Conservation (phyloP, 2,888 invertebrate genomes). For the Phengaris alcon region DNA sequence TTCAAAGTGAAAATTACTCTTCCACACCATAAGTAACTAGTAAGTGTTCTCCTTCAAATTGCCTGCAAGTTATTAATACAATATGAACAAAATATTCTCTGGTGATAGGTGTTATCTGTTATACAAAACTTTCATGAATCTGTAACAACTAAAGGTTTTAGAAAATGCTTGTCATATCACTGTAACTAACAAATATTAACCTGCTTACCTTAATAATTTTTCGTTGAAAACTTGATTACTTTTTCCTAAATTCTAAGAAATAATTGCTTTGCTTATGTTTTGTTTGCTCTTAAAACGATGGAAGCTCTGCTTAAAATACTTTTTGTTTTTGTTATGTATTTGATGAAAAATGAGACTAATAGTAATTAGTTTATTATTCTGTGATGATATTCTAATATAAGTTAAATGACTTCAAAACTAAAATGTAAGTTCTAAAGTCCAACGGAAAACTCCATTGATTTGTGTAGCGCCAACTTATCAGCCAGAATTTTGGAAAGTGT, state of each 20-base stretch:
- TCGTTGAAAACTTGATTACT: neutral
- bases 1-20: conserved; percentile 3
- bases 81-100: neutral
- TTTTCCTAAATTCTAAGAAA: neutral
- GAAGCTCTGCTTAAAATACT: no score
- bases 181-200: neutral
- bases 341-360: no score
- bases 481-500: no score
- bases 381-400: no score
- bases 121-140: neutral
- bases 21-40: neutral
- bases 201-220: neutral
- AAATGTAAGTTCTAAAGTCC: no score
- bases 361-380: no score
- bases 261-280: neutral
- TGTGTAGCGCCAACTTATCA: no score
- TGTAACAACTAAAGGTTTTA: neutral
- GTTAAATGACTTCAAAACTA: no score
- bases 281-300: neutral
- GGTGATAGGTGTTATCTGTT: neutral
- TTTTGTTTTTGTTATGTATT: no score
- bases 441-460: no score
- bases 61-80: neutral
- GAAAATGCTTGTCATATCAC: neutral
- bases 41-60: neutral